Evolutionary conservation across 2,888 invertebrate species (phyloP).

Genomic region (Epistrophe eligans): DNA sequence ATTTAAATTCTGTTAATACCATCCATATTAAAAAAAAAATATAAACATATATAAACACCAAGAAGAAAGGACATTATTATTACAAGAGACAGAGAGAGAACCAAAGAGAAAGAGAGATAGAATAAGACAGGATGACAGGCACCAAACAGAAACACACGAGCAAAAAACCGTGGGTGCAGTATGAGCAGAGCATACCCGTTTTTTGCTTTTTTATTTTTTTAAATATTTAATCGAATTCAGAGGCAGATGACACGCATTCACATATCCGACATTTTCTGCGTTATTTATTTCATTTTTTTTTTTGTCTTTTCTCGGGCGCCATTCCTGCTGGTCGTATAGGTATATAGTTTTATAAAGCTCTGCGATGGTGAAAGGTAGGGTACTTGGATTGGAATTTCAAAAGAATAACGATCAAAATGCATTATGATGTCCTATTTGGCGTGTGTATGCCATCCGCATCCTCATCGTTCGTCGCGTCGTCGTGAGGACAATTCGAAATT

Average conservation of each 20-base stretch:
- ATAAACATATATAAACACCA: not conserved
- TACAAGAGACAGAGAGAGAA: conserved; percentile 4
- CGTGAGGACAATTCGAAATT: conserved; percentile 40
- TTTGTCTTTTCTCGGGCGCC: not conserved
- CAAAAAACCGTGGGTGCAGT: not conserved
- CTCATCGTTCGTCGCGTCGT: not conserved
- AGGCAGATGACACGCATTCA: conserved; percentile 24
- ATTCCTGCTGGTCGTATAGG: conserved; percentile 2
- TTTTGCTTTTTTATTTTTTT: conserved; percentile 4
- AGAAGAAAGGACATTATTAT: conserved; percentile 60
- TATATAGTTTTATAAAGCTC: not conserved
- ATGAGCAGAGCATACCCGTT: not conserved
- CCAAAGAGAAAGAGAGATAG: not conserved
- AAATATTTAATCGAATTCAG: conserved; percentile 62
- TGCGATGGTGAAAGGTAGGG: not conserved
- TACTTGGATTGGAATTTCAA: conserved; percentile 23
- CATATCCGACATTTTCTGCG: conserved; percentile 35
- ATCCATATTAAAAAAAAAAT: conserved; percentile 48
- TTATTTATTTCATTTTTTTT: conserved; percentile 25
- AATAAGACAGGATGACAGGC: conserved; percentile 44
- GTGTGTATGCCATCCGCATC: not conserved
- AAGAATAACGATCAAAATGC: conserved; percentile 35
- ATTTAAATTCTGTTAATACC: conserved; percentile 44
- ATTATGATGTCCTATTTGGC: conserved; percentile 28
- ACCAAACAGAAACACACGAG: conserved; percentile 14